Evolutionary conservation across 2,888 invertebrate species (phyloP), one percentile per base, ranked within the genome.

Genomic region (Limnephilus marmoratus): DNA sequence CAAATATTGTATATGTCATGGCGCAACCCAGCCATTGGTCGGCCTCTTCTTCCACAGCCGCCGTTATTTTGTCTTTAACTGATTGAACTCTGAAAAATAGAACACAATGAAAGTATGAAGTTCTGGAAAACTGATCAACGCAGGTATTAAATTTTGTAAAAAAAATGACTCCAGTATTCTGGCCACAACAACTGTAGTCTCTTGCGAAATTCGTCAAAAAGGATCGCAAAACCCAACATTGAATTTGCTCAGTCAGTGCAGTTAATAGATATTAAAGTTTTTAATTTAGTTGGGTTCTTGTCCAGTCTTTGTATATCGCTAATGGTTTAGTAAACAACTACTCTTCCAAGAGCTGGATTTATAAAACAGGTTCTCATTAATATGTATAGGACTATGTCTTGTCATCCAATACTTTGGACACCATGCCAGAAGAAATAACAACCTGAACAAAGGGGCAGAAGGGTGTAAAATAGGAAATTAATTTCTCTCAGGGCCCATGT

Each of bases 1-100:
- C 99, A 95, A 99, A 98, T 90, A 99, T 95, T 0, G 99, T 98
- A 94, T 98, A 99, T 0, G 99, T 99, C 99, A 99, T 99, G 3
- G 99, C 98, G 95, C 98, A 98, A 0, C 99, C 99, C 29, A 98
- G 94, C 96, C 98, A 98, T 94, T 98, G 98, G 82, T 98, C 97
- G 0, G 98, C 98, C 95, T 98, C 98, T 18, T 96, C 95, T 24
- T 96, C 95, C 0, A 98, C 95, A 90, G 96, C 96, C 13, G 96
- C 95, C 18, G 97, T 94, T 93, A 99, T 97, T 94, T 97, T 97
- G 87, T 97, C 96, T 95, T 98, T 98, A 0, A 98, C 97, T 2
- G 96, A 94, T 81, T 96, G 96, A 93, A 97, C 94, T 95, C 98
- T 98, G 49, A 88, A 91, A 92, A 68, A 68, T n/a, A n/a, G 24